A percentile compares a stretch with the other conserved stretches of the same genome.
phyloP scores from a whole-genome alignment of 2,888 invertebrate species.

The Cepaea hortensis region DNA sequence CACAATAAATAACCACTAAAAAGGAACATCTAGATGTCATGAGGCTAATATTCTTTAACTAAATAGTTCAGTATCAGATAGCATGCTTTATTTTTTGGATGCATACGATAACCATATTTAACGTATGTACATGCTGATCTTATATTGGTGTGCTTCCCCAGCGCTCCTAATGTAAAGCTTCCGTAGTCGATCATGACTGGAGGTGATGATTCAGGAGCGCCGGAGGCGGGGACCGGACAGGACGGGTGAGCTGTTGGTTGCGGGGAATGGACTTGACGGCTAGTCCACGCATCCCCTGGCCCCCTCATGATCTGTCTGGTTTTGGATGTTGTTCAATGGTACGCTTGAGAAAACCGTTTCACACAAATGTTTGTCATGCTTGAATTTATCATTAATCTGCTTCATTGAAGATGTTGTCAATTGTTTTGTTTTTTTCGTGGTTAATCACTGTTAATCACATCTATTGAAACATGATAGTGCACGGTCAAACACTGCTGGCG shows the following conservation, averaged over 20 bases:
- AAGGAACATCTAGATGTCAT: too few relatives aligned
- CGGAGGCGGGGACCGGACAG: conserved; percentile 20
- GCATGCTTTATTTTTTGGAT: background rate
- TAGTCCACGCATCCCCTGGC: background rate
- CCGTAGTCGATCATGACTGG: conserved; percentile 4
- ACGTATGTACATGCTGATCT: background rate
- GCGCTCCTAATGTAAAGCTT: conserved; percentile 36
- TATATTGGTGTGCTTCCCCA: conserved; percentile 34
- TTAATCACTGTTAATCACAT: too few relatives aligned
- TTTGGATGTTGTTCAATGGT: conserved; percentile 27
- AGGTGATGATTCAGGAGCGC: conserved; percentile 28
- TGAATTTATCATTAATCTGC: too few relatives aligned
- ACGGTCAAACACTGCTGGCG: too few relatives aligned
- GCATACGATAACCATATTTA: background rate
- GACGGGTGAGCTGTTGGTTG: background rate
- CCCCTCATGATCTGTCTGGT: background rate
- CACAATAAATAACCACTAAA: too few relatives aligned
- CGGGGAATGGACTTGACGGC: background rate
- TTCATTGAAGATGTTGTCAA: too few relatives aligned
- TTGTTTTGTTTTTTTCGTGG: too few relatives aligned
- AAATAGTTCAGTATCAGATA: background rate
- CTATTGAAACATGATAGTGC: too few relatives aligned
- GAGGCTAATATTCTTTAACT: background rate
- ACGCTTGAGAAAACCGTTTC: background rate
- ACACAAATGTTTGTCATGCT: too few relatives aligned